Conservation (phyloP, 2,113 vertebrate genomes). For the Dunckerocampus dactyliophorus region DNA sequence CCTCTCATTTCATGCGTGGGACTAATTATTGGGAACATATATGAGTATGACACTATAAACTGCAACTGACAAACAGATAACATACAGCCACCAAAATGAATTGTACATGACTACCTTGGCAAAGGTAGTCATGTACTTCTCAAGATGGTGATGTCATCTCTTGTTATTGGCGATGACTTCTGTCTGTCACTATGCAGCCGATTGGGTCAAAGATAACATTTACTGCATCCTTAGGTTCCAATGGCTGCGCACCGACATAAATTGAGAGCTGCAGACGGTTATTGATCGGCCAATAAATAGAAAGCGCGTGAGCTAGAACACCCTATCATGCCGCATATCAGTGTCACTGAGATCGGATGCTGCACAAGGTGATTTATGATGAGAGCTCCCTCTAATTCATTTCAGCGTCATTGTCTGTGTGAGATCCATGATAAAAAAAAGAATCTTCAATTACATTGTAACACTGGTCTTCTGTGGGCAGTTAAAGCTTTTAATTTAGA, state of each 20-base stretch:
- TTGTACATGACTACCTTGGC: too few relatives aligned
- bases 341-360: not conserved
- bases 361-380: slow-evolving; percentile 4
- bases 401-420: slow-evolving; percentile 13
- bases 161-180: not conserved
- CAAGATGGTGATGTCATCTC: too few relatives aligned
- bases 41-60: too few relatives aligned
- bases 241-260: not conserved
- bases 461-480: slow-evolving; percentile 2
- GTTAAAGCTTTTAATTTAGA: not conserved
- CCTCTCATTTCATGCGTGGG: too few relatives aligned
- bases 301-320: not conserved
- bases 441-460: not conserved
- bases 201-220: slow-evolving; percentile 2
- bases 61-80: too few relatives aligned
- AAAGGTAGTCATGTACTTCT: too few relatives aligned
- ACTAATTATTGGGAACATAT: too few relatives aligned
- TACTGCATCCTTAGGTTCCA: not conserved
- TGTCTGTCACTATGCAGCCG: not conserved
- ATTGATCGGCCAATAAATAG: slow-evolving; percentile 16
- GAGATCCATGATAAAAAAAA: slow-evolving; percentile 16
- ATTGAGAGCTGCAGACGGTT: not conserved
- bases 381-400: slow-evolving; percentile 7
- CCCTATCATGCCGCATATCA: not conserved
- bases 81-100: too few relatives aligned